These are phyloP conservation scores for Ophiothrix spiculata DNA, from an alignment of 35 echinoderm and acorn worm species.

Conservation along the genomic window DNA sequence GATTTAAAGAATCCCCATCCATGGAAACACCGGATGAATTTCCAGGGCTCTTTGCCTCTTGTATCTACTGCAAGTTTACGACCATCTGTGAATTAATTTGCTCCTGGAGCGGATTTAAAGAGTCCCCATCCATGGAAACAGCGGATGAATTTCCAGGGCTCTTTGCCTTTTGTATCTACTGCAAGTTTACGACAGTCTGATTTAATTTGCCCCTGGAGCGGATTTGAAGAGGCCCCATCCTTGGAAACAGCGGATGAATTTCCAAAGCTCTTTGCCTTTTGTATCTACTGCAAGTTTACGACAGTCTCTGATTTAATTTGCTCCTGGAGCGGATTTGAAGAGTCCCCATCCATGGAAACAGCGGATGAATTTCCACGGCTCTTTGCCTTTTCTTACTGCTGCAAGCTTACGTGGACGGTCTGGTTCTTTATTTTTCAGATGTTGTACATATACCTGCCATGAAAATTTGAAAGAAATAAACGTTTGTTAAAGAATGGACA, in stretches of 20 bases:
- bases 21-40: no score
- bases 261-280: no score
- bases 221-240: no score
- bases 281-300: neutral
- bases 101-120: no score
- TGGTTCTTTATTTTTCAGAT: constrained; percentile 84
- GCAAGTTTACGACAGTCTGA: neutral
- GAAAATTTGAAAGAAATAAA: no score
- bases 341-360: constrained; percentile 98
- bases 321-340: constrained; percentile 67
- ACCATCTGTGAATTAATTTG: no score
- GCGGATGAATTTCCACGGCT: constrained; percentile 83
- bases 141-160: no score
- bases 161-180: neutral
- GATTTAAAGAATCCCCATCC: no score
- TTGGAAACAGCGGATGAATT: no score
- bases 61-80: constrained; percentile 63
- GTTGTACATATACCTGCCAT: constrained; percentile 95
- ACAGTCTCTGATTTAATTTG: neutral
- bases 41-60: constrained; percentile 74
- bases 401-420: constrained; percentile 68
- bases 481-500: no score
- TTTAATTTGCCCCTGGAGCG: no score
- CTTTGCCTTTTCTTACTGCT: constrained; percentile 70
- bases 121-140: no score